Percentiles rank a stretch among this genome's conserved stretches.
These are phyloP conservation scores for Hydractinia symbiolongicarpus DNA, from an alignment of 30 jellyfish, hydroid and myxozoan genomes.

Conservation along the genomic window DNA sequence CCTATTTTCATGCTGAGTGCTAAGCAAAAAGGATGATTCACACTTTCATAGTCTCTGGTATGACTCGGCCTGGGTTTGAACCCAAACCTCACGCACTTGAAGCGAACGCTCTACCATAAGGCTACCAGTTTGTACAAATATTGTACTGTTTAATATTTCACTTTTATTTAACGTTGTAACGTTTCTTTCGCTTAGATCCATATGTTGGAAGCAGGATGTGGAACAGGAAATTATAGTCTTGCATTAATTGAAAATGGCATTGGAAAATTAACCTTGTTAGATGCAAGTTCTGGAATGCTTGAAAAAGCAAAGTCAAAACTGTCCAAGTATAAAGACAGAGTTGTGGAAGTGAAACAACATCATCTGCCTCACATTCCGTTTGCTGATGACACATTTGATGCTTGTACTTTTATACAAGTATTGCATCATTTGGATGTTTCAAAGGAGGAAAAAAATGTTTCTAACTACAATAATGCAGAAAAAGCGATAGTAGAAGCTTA, in stretches of 20 bases:
- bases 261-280: slow-evolving; percentile 57
- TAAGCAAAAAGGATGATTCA: too few relatives aligned
- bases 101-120: too few relatives aligned
- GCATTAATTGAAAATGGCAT: slow-evolving; percentile 66
- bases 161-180: too few relatives aligned
- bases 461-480: slow-evolving; percentile 24
- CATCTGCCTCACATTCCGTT: slow-evolving; percentile 61
- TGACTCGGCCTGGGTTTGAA: too few relatives aligned
- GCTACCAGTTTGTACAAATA: too few relatives aligned
- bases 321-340: slow-evolving; percentile 6
- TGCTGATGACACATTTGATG: slow-evolving; percentile 68
- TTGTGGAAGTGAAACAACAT: background rate
- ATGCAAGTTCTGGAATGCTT: slow-evolving; percentile 61
- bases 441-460: background rate
- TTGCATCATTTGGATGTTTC: slow-evolving; percentile 63
- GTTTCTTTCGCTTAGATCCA: slow-evolving; percentile 33
- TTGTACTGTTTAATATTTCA: too few relatives aligned
- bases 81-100: too few relatives aligned
- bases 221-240: slow-evolving; percentile 71
- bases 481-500: slow-evolving; percentile 51
- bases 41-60: too few relatives aligned
- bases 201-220: slow-evolving; percentile 85
- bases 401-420: slow-evolving; percentile 56
- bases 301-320: slow-evolving; percentile 41
- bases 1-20: too few relatives aligned